phyloP scores from a whole-genome alignment of 1,140 invertebrate species.

The Leptonema lineaticorne region DNA sequence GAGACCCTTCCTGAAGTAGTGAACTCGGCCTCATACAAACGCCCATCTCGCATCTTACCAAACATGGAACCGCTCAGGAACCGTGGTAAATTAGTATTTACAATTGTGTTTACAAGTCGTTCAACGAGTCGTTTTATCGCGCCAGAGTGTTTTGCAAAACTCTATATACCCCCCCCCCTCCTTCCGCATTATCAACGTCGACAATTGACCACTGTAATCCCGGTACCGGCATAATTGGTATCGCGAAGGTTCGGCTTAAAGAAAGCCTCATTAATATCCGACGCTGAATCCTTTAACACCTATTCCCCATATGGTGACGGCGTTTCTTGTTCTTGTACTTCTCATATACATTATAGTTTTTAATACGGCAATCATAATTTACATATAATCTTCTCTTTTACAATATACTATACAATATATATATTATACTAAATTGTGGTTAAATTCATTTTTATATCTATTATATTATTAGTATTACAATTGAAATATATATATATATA shows the following conservation, averaged over 20 bases:
- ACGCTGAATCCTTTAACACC: too few relatives aligned
- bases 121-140: constrained; percentile 1
- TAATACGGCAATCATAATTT: too few relatives aligned
- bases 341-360: too few relatives aligned
- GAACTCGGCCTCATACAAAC: constrained; percentile 24
- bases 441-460: too few relatives aligned
- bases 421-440: too few relatives aligned
- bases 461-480: too few relatives aligned
- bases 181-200: not conserved
- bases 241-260: not conserved
- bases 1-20: constrained; percentile 20
- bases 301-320: too few relatives aligned
- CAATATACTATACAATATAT: too few relatives aligned
- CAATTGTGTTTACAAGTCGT: constrained; percentile 30
- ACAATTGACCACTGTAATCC: not conserved
- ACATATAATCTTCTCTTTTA: too few relatives aligned
- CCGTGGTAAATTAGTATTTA: constrained; percentile 33
- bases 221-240: not conserved
- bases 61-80: constrained; percentile 22
- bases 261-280: too few relatives aligned
- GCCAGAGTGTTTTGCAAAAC: constrained; percentile 7
- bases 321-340: too few relatives aligned
- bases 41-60: constrained; percentile 21
- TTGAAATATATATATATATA: too few relatives aligned
- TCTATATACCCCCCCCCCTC: not conserved